Percentiles rank a stretch among this genome's conserved stretches.
These are phyloP conservation scores for Cirrhinus mrigala DNA, from an alignment of 2,797 vertebrate species.

Conservation along the genomic window DNA sequence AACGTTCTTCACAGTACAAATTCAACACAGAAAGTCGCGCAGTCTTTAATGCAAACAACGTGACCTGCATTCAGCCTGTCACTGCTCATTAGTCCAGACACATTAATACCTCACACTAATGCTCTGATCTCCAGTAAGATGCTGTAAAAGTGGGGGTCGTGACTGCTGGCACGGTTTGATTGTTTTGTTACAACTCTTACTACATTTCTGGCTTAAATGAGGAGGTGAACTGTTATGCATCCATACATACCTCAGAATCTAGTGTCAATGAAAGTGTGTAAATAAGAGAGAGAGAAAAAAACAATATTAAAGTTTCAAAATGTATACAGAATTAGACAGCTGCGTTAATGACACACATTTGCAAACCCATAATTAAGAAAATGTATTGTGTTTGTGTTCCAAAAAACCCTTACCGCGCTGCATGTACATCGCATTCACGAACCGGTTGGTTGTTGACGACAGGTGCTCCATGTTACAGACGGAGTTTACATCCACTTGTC, in stretches of 20 bases:
- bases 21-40: not conserved
- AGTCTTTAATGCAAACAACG: constrained; percentile 35
- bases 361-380: not conserved
- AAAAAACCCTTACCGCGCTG: constrained; percentile 39
- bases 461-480: constrained; percentile 46
- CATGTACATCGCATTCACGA: constrained; percentile 54
- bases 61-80: constrained; percentile 68
- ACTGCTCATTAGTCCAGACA: constrained; percentile 74
- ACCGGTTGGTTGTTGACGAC: constrained; percentile 39
- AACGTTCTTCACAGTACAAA: not conserved
- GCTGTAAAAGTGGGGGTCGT: constrained; percentile 64
- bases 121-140: constrained; percentile 61
- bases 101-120: constrained; percentile 76
- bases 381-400: not conserved
- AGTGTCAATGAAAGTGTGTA: constrained; percentile 62
- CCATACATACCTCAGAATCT: constrained; percentile 77
- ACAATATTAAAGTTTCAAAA: not conserved
- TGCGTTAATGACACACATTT: not conserved
- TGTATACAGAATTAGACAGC: not conserved
- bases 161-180: constrained; percentile 59
- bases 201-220: constrained; percentile 17
- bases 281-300: constrained; percentile 23
- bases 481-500: constrained; percentile 11
- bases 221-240: not conserved
- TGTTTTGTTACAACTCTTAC: constrained; percentile 43